phyloP scores from a whole-genome alignment of 2,797 vertebrate species.

The Platalea minor region DNA sequence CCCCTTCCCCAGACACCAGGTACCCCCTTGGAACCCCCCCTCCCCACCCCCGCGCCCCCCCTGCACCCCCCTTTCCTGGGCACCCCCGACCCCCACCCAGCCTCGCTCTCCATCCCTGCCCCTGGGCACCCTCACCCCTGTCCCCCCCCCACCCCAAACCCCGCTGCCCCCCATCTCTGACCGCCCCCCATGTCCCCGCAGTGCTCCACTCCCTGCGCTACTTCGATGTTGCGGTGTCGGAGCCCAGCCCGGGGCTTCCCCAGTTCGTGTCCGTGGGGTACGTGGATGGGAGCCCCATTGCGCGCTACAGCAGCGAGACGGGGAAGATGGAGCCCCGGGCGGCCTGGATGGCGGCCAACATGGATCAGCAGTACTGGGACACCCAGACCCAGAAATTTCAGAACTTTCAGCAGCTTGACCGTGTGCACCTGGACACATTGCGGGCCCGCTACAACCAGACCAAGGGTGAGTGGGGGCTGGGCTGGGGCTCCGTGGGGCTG shows the following conservation, averaged over 20 bases:
- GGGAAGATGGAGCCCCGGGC: rapidly evolving
- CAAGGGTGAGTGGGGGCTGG: neutral
- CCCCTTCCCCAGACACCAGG: neutral
- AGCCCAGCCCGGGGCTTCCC: neutral
- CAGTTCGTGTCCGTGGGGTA: rapidly evolving
- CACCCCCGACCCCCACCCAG: too few species aligned
- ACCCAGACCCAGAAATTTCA: too few species aligned
- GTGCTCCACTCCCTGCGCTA: neutral
- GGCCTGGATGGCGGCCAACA: neutral
- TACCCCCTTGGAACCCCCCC: too few species aligned
- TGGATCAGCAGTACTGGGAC: too few species aligned
- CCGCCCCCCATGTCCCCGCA: neutral
- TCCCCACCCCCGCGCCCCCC: neutral
- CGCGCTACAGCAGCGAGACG: rapidly evolving
- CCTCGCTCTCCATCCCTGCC: neutral
- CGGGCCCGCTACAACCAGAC: neutral
- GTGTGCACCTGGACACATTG: rapidly evolving
- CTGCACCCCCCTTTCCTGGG: too few species aligned
- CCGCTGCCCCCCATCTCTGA: neutral
- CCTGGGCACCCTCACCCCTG: too few species aligned
- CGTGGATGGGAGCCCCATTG: neutral
- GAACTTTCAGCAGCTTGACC: rapidly evolving
- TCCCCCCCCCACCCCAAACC: too few species aligned
- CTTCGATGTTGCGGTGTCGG: rapidly evolving
- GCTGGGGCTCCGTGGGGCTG: neutral